Conservation (phyloP, 1,140 invertebrate genomes). For the Temnothorax curvispinosus region DNA sequence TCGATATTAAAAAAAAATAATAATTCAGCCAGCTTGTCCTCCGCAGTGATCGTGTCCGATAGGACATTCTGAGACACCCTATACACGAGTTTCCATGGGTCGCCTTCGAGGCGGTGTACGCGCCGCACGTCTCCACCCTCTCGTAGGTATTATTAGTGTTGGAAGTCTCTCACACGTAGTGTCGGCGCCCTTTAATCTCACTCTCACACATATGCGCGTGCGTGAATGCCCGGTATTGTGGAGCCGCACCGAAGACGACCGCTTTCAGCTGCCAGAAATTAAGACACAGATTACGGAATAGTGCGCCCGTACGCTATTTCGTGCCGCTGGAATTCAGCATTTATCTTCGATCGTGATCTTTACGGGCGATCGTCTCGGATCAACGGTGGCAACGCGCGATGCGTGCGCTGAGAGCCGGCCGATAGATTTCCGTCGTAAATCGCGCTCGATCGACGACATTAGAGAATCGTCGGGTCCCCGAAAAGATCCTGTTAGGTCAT, state of each 20-base stretch:
- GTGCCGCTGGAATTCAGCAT: conserved; percentile 49
- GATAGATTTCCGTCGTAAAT: conserved; percentile 10
- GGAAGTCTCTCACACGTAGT: conserved; percentile 76
- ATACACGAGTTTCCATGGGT: conserved; percentile 39
- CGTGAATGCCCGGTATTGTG: conserved; percentile 77
- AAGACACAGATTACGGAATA: conserved; percentile 75
- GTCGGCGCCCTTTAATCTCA: conserved; percentile 80
- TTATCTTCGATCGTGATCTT: conserved; percentile 49
- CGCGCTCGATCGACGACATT: neutral
- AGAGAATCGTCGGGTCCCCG: neutral
- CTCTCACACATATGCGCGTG: conserved; percentile 57
- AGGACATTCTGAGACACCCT: conserved; percentile 41
- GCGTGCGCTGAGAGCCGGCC: neutral
- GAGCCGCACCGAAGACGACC: conserved; percentile 25
- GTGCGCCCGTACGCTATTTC: conserved; percentile 49
- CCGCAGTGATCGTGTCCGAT: neutral
- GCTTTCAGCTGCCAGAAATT: conserved; percentile 74
- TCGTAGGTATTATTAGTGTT: conserved; percentile 78
- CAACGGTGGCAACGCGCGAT: neutral
- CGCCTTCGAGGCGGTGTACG: conserved; percentile 57
- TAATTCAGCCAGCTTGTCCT: neutral
- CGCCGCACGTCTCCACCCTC: conserved; percentile 59
- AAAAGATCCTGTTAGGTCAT: conserved; percentile 8
- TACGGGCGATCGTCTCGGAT: conserved; percentile 37
- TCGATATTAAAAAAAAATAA: neutral